phyloP scores from a whole-genome alignment of 2,888 invertebrate species.

The Patella depressa region DNA sequence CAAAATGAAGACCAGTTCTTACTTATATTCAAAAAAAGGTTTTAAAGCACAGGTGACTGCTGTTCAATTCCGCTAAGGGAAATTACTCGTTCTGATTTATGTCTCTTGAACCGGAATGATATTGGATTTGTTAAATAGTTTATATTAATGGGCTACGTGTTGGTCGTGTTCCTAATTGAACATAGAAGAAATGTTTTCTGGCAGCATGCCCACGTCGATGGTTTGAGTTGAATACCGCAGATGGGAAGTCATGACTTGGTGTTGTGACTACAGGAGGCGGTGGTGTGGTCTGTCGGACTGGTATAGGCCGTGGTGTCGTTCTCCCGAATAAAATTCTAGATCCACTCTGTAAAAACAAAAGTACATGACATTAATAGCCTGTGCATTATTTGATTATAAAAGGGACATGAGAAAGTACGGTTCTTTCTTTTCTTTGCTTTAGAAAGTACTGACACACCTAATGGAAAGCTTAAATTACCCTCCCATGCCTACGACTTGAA shows the following conservation, averaged over 20 bases:
- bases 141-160: constrained; percentile 4
- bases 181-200: not conserved
- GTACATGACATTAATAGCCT: not conserved
- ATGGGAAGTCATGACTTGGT: not conserved
- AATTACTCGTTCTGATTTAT: too few relatives aligned
- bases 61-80: too few relatives aligned
- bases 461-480: too few relatives aligned
- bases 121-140: not conserved
- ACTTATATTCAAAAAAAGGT: too few relatives aligned
- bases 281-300: not conserved
- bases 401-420: too few relatives aligned
- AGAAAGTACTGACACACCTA: too few relatives aligned
- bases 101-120: too few relatives aligned
- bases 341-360: not conserved
- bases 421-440: too few relatives aligned
- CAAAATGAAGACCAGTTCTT: too few relatives aligned
- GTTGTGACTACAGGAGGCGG: not conserved
- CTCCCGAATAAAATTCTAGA: not conserved
- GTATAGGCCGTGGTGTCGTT: not conserved
- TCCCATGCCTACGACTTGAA: too few relatives aligned
- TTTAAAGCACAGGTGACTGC: too few relatives aligned
- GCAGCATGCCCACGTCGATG: not conserved
- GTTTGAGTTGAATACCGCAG: not conserved
- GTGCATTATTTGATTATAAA: too few relatives aligned
- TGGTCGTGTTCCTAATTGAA: constrained; percentile 5